A percentile compares a stretch with the other conserved stretches of the same genome.
These are phyloP conservation scores for Mugil cephalus DNA, from an alignment of 2,113 vertebrate species.

Conservation along the genomic window DNA sequence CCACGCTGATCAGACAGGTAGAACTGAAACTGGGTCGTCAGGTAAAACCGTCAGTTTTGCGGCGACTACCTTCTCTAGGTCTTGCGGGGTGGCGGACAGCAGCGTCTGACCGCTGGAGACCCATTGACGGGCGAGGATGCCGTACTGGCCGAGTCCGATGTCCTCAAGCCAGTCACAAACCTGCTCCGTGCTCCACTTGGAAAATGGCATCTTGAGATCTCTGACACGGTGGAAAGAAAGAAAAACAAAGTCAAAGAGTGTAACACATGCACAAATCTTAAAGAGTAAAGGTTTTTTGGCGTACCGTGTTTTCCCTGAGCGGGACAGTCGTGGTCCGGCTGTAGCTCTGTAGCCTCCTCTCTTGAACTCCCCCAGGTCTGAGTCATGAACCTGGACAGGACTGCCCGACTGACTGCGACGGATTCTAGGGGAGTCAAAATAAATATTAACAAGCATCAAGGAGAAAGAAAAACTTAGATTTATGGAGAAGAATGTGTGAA, in stretches of 20 bases:
- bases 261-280: too few species aligned
- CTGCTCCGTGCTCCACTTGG: slow-evolving; percentile 93
- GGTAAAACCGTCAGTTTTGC: neutral
- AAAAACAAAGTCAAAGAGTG: neutral
- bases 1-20: slow-evolving; percentile 50
- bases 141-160: slow-evolving; percentile 91
- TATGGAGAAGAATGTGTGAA: neutral
- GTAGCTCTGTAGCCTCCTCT: slow-evolving; percentile 94
- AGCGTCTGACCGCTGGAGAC: slow-evolving; percentile 91
- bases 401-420: slow-evolving; percentile 95
- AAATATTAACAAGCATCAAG: neutral
- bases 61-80: slow-evolving; percentile 93
- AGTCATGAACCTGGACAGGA: slow-evolving; percentile 87
- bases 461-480: neutral
- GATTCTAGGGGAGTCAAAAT: slow-evolving; percentile 82
- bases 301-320: slow-evolving; percentile 81
- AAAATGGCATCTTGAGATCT: slow-evolving; percentile 86
- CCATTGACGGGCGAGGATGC: slow-evolving; percentile 91
- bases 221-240: slow-evolving; percentile 52
- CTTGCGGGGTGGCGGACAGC: slow-evolving; percentile 90
- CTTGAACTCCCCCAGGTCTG: slow-evolving; percentile 90
- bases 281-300: neutral
- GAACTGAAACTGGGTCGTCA: slow-evolving; percentile 22
- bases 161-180: slow-evolving; percentile 96
- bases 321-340: slow-evolving; percentile 90